Base-by-base conservation (phyloP, 1,140 invertebrate genomes). In the Drosophila quadrilineata region DNA sequence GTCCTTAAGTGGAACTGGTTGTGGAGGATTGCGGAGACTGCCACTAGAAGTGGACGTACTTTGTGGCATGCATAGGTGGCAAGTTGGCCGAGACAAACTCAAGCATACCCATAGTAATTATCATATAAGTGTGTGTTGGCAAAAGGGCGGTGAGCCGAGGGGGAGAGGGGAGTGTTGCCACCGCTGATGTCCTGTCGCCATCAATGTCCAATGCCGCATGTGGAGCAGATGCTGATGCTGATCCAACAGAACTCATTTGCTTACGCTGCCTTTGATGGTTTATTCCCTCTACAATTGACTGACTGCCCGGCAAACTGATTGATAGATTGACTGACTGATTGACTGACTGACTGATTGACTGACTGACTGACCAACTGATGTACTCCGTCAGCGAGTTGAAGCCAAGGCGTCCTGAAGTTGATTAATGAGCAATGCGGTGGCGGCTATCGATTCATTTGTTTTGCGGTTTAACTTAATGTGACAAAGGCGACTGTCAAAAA, bases 401-500 rank as follows among this genome's bases (percentile, higher is more conserved):
- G 38, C 40, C 21, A 24, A 6, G 38, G 40, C 10, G 17, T 3
- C 16, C 28, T 65, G 62, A 58, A 65, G 54, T 65, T 65, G 62
- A 65, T 65, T 65, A 65, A 65, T 65, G 62, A 59, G 62, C 36
- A 22, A 1, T 36, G 53, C 62, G 35, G 33, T 40, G 31, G 17
- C 40, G 24, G 40, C 45, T 41, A 65, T 65, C 54, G 62, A 65
- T 65, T 65, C 54, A 65, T 65, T 59, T 50, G 56, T 56, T 65
- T 59, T 58, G 43, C 36, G 62, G 43, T 38, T 28, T 50, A 36
- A 65, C 43, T 43, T 59, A 41, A 65, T 59, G 62, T 26, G 62
- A 43, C 53, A 58, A 57, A 58, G 10, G 49, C 40, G 36, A 33
- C 6, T 19, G 19, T 12, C 26, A 45, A 36, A 35, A 19, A 38